These are phyloP conservation scores for Merops nubicus DNA, from an alignment of 2,113 vertebrate genomes.

Conservation along the genomic window DNA sequence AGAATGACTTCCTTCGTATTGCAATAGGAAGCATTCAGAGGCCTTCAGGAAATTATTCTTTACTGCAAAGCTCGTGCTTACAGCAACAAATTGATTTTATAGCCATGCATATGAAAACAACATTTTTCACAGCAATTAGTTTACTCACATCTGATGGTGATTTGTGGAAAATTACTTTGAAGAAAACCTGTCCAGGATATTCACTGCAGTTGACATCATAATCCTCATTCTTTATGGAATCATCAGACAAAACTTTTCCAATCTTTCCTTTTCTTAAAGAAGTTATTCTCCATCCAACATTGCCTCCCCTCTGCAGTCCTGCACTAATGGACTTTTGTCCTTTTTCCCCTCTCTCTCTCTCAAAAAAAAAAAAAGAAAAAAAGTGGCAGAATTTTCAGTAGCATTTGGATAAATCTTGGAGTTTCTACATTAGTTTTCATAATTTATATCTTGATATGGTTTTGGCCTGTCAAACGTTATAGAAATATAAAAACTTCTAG, in stretches of 20 bases:
- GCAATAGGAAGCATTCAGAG: conserved; percentile 6
- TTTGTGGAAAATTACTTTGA: conserved; percentile 5
- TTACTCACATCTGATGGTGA: background rate
- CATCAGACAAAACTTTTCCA: background rate
- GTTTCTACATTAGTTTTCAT: background rate
- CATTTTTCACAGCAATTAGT: background rate
- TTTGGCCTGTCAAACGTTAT: background rate
- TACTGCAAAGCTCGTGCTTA: background rate
- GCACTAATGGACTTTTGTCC: background rate
- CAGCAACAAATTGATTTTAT: background rate
- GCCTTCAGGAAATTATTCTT: conserved; percentile 21
- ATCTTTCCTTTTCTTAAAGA: background rate
- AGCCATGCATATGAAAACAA: background rate
- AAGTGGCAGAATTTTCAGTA: background rate
- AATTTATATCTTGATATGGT: background rate
- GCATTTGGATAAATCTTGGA: background rate
- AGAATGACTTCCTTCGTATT: background rate
- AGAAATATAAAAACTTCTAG: background rate
- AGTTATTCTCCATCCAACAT: background rate
- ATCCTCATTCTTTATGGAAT: background rate
- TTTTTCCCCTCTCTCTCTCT: background rate
- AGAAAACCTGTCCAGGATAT: background rate
- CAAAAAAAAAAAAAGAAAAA: too few relatives aligned
- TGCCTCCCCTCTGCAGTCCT: background rate
- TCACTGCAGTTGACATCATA: background rate